Conservation (phyloP, 2,888 invertebrate species). For the Imbricaverruca yamaguchii region DNA sequence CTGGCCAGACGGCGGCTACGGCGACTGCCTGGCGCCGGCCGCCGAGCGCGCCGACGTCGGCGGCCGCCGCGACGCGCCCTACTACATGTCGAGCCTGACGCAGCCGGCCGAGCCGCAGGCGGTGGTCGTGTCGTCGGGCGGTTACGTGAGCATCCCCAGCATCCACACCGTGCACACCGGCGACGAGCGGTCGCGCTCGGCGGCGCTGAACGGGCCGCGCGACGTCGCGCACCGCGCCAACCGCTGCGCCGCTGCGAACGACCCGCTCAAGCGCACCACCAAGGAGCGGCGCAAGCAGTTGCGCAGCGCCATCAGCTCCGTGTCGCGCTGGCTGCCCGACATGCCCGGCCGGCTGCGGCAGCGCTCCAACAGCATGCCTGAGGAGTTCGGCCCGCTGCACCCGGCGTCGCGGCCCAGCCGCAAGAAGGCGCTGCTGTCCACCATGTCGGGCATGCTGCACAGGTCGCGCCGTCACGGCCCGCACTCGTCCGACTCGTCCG, state of each 20-base stretch:
- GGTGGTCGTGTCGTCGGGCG: slow-evolving; percentile 21
- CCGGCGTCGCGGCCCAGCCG: slow-evolving; percentile 29
- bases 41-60: background rate
- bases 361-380: slow-evolving; percentile 4
- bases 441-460: slow-evolving; percentile 74
- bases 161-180: slow-evolving; percentile 16
- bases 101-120: slow-evolving; percentile 23
- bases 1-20: background rate
- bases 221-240: slow-evolving; percentile 1
- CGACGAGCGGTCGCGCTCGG: slow-evolving; percentile 26
- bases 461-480: slow-evolving; percentile 65
- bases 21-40: background rate
- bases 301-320: slow-evolving; percentile 56
- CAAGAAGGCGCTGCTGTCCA: slow-evolving; percentile 70
- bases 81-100: slow-evolving; percentile 12
- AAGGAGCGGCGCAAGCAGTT: slow-evolving; percentile 74
- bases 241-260: background rate
- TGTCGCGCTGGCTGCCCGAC: slow-evolving; percentile 69
- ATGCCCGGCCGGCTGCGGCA: slow-evolving; percentile 44
- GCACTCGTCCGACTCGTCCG: slow-evolving; percentile 26
- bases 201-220: slow-evolving; percentile 27
- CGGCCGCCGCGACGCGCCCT: background rate
- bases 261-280: slow-evolving; percentile 66
- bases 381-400: background rate
- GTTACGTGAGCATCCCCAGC: slow-evolving; percentile 25